A percentile compares a stretch with the other conserved stretches of the same genome.
Conservation (phyloP, 1,140 invertebrate genomes). For the Adelges cooleyi region DNA sequence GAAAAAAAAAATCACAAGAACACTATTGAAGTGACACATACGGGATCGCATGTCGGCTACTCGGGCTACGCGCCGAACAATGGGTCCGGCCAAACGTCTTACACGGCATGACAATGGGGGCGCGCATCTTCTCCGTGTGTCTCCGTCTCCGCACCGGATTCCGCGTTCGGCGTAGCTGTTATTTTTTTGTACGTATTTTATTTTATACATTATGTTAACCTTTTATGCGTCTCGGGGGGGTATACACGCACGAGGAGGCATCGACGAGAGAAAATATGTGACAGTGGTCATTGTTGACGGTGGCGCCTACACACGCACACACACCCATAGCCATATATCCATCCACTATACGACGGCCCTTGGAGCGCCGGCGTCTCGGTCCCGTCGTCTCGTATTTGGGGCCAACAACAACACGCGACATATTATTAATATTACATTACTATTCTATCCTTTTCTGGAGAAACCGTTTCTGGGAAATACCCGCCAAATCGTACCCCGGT, state of each 20-base stretch:
- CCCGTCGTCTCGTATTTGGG: background rate
- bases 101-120: too few relatives aligned
- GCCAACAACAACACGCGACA: too few relatives aligned
- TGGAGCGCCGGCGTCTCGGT: background rate
- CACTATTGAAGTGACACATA: background rate
- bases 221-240: background rate
- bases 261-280: conserved; percentile 23
- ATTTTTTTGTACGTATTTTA: background rate
- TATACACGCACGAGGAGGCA: background rate
- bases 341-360: background rate
- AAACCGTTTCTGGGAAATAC: conserved; percentile 11
- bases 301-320: background rate
- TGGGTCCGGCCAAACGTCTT: background rate
- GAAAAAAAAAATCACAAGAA: background rate
- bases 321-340: background rate
- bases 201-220: background rate
- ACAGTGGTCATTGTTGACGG: conserved; percentile 27
- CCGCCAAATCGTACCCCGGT: background rate
- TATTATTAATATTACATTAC: background rate
- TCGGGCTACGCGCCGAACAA: conserved; percentile 23
- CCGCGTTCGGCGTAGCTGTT: background rate
- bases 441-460: conserved; percentile 7
- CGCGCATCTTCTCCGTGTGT: background rate
- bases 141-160: background rate
- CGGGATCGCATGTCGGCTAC: conserved; percentile 23